Percentiles rank a stretch among this genome's conserved stretches.
Evolutionary conservation across 2,797 vertebrate species (phyloP).

Genomic region (Phataginus tricuspis): DNA sequence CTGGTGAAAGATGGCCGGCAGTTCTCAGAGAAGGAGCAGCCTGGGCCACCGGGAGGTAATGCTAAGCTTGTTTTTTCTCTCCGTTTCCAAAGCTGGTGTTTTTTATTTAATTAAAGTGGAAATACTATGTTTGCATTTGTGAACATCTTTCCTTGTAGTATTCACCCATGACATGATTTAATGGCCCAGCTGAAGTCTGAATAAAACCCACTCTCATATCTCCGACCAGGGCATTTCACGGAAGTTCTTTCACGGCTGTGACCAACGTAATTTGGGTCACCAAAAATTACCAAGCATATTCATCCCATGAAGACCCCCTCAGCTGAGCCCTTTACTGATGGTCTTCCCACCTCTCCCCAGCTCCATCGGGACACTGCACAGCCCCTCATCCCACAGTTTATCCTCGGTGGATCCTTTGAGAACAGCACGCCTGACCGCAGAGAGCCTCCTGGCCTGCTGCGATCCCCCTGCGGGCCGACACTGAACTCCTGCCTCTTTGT

Average conservation of each 20-base stretch:
- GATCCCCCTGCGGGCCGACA: accelerated
- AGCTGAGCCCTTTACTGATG: neutral
- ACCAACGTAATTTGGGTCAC: neutral
- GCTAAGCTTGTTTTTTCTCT: neutral
- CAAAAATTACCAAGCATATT: neutral
- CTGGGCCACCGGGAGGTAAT: accelerated
- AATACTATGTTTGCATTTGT: neutral
- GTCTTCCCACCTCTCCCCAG: neutral
- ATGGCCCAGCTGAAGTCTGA: neutral
- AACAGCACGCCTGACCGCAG: neutral
- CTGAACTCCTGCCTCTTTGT: too few relatives aligned
- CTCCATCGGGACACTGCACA: too few relatives aligned
- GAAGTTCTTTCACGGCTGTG: neutral
- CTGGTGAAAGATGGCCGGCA: neutral
- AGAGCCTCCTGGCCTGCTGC: neutral
- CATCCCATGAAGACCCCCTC: neutral
- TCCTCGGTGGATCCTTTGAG: neutral
- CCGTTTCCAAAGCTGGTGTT: neutral
- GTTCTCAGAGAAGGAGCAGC: too few relatives aligned
- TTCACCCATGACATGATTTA: neutral
- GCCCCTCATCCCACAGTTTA: too few relatives aligned
- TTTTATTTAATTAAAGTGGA: neutral
- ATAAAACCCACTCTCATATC: neutral
- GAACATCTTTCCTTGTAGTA: neutral
- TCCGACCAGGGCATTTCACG: neutral